phyloP scores from a whole-genome alignment of 1,140 invertebrate genomes.

The Leptinotarsa lineolata region DNA sequence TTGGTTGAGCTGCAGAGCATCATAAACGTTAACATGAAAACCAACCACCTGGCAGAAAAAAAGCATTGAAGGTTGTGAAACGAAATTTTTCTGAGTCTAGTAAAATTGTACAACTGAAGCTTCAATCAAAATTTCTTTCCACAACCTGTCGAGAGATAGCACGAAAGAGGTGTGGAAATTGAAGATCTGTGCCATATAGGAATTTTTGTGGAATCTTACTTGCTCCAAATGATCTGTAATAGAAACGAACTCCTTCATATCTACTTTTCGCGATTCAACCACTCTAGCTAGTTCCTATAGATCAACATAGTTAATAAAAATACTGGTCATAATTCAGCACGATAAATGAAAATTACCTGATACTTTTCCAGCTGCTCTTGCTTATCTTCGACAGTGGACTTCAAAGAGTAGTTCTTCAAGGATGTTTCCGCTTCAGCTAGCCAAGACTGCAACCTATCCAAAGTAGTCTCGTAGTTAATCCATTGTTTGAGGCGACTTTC shows the following conservation, averaged over 20 bases:
- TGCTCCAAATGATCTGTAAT: constrained; percentile 81
- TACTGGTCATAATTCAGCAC: neutral
- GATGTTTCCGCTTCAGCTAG: constrained; percentile 83
- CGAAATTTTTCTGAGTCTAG: neutral
- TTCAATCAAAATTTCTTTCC: too few species aligned
- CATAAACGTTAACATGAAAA: neutral
- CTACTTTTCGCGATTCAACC: constrained; percentile 71
- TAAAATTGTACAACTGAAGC: too few species aligned
- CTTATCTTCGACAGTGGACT: constrained; percentile 87
- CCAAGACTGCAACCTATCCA: constrained; percentile 83
- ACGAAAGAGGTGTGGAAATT: constrained; percentile 18
- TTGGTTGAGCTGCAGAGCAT: too few species aligned
- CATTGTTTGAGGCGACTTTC: constrained; percentile 88
- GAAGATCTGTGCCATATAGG: neutral
- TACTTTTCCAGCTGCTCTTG: constrained; percentile 87
- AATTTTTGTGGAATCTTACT: constrained; percentile 66
- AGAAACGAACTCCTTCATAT: constrained; percentile 73
- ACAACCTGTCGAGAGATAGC: neutral
- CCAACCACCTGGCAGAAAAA: neutral
- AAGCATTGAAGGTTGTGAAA: neutral
- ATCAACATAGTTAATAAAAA: constrained; percentile 30
- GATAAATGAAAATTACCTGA: constrained; percentile 66
- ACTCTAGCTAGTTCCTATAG: constrained; percentile 75
- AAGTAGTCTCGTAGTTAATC: constrained; percentile 86
- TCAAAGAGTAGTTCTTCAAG: constrained; percentile 84